These are phyloP conservation scores for Atractosteus spatula DNA, from an alignment of 2,113 vertebrate genomes.

Conservation along the genomic window DNA sequence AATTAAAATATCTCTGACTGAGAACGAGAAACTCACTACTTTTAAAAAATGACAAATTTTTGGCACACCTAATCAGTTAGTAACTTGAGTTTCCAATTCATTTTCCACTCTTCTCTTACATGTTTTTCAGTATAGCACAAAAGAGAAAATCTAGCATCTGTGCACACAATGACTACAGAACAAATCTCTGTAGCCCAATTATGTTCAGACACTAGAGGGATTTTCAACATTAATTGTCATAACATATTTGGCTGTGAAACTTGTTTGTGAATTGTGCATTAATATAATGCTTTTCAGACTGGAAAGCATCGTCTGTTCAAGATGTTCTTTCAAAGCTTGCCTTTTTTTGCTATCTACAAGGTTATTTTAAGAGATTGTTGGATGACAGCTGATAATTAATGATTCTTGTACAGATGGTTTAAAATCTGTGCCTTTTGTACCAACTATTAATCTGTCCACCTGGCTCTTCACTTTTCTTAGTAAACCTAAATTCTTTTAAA, in stretches of 20 bases:
- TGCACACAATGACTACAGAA: background rate
- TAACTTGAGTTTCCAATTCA: background rate
- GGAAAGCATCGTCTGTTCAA: background rate
- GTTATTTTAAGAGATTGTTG: too few relatives aligned
- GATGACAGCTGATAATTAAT: too few relatives aligned
- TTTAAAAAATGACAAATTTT: too few relatives aligned
- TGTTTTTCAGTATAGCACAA: background rate
- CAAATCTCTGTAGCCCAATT: background rate
- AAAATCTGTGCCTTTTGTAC: too few relatives aligned
- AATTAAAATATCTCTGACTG: too few relatives aligned
- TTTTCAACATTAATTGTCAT: background rate
- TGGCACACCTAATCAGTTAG: too few relatives aligned
- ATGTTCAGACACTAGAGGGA: slow-evolving; percentile 1
- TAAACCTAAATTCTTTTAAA: too few relatives aligned
- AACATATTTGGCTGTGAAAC: slow-evolving; percentile 2
- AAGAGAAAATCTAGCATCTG: background rate
- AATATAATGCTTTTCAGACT: slow-evolving; percentile 1
- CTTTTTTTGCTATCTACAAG: too few relatives aligned
- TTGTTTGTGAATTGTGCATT: background rate
- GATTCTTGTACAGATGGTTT: too few relatives aligned
- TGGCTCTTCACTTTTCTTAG: too few relatives aligned
- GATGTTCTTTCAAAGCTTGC: background rate
- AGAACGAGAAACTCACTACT: too few relatives aligned
- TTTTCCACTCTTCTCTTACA: background rate
- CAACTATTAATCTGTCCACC: too few relatives aligned